Evolutionary conservation across 2,797 vertebrate genomes (phyloP).

Genomic region (Hippocampus kuda): DNA sequence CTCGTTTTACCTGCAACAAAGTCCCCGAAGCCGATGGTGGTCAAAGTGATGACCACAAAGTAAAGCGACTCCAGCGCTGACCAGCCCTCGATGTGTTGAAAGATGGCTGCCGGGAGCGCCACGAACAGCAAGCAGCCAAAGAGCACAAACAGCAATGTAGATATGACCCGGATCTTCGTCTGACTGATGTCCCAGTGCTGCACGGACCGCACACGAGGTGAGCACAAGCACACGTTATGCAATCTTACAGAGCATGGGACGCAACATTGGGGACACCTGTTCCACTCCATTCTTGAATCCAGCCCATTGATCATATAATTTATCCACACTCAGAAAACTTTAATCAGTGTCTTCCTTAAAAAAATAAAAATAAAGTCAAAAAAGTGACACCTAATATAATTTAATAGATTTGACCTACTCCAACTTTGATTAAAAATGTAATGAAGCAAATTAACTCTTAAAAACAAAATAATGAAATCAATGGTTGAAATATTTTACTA

Average conservation of each 20-base stretch:
- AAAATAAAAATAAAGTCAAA: too few relatives aligned
- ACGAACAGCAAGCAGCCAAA: constrained; percentile 94
- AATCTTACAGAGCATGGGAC: background rate
- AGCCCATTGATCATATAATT: too few relatives aligned
- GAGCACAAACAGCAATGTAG: constrained; percentile 89
- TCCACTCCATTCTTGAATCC: too few relatives aligned
- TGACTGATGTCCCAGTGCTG: constrained; percentile 94
- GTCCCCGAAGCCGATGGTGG: constrained; percentile 95
- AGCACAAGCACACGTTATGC: background rate
- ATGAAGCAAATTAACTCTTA: background rate
- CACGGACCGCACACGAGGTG: constrained; percentile 4
- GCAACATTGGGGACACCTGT: too few relatives aligned
- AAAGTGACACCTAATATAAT: background rate
- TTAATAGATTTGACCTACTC: background rate
- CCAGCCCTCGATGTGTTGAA: constrained; percentile 97
- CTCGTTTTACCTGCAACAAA: constrained; percentile 85
- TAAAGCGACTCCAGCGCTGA: constrained; percentile 87
- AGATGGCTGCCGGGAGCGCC: constrained; percentile 84
- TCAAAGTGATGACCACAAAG: constrained; percentile 94
- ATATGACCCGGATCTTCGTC: constrained; percentile 95
- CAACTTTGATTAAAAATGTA: background rate
- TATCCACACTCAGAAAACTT: background rate
- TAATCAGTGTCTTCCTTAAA: background rate
- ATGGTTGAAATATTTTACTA: background rate
- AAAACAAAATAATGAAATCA: background rate